Base-by-base conservation (phyloP, 53 echinoderm and acorn worm genomes). In the Hippasteria phrygiana region DNA sequence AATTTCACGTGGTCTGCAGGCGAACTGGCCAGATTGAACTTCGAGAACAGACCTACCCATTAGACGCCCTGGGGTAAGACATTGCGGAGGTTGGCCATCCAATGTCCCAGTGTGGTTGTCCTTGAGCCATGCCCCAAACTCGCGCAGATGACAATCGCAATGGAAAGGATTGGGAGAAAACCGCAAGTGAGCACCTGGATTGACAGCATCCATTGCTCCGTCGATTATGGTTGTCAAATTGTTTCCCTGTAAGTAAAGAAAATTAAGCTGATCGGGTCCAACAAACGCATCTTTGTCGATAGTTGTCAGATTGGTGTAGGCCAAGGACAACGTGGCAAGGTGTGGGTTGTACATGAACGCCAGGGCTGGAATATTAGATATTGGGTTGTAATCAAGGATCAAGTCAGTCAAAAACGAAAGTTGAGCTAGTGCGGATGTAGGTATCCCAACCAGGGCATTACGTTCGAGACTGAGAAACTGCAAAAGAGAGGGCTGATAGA, bases 121-220 rank as follows among this genome's bases (percentile, higher is more conserved):
- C 72, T 87, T 42, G 63, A 78, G 78, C 91, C 91, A 91, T 0
- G 16, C 41, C 31, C 65, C 78, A 45, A 88, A 78, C 2, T 43
- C 78, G 42, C 88, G 88, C 38, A 91, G 2, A 5, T 38, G 14
- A 55, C 88, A 88, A 47, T 72, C 76, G 28, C 91, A 91, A 5
- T 18, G 34, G 34, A 77, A 55, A 16, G 91, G 88, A 40, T 91
- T 91, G 6, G 27, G 55, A 29, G 42, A 69, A 1, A 91, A 35
- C n/a, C n/a, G 26, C 35, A 91, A 37, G 4, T 20, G 0, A 1
- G 65, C 45, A 1, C 13, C 11, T 24, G 46, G 66, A 33, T 82
- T 82, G 18, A 82, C 46, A 55, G 16, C 28, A 27, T 45, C 38
- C 45, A 82, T 64, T 28, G 43, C 82, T 17, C 66, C 66, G n/a